phyloP scores from a whole-genome alignment of 2,113 vertebrate genomes.

The Addax nasomaculatus region DNA sequence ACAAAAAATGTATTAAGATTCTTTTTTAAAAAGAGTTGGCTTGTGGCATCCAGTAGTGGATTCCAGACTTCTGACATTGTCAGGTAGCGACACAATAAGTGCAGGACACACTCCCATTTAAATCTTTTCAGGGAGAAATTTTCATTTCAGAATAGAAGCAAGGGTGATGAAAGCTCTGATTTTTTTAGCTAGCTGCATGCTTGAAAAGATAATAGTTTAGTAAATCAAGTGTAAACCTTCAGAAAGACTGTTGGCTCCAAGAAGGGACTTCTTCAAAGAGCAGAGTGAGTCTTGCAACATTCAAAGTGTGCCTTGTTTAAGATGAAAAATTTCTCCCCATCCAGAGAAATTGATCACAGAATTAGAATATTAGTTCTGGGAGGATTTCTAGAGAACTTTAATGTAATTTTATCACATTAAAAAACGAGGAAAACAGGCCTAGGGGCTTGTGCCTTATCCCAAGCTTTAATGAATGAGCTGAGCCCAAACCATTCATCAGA shows the following conservation, averaged over 20 bases:
- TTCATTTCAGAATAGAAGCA: conserved; percentile 48
- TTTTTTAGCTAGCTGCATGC: conserved; percentile 44
- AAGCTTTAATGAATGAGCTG: neutral
- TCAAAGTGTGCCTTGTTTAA: neutral
- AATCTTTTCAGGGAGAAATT: conserved; percentile 43
- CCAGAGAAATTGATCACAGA: neutral
- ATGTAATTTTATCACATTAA: neutral
- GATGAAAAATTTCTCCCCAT: neutral
- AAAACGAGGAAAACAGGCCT: neutral
- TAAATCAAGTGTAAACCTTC: conserved; percentile 39
- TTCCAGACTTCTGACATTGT: conserved; percentile 2
- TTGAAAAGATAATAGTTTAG: conserved; percentile 57
- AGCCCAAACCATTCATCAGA: neutral
- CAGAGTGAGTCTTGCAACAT: neutral
- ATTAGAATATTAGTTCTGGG: neutral
- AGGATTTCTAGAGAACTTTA: neutral
- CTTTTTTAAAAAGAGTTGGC: neutral
- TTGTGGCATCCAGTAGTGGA: neutral
- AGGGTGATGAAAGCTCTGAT: conserved; percentile 45
- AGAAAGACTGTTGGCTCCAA: neutral
- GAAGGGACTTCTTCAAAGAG: neutral
- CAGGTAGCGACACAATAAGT: neutral
- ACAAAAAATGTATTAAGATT: neutral
- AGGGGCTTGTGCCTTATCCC: neutral
- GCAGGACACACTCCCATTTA: neutral